A percentile compares a stretch with the other conserved stretches of the same genome.
phyloP scores from a whole-genome alignment of 2,888 invertebrate species.

The Eupeodes luniger region DNA sequence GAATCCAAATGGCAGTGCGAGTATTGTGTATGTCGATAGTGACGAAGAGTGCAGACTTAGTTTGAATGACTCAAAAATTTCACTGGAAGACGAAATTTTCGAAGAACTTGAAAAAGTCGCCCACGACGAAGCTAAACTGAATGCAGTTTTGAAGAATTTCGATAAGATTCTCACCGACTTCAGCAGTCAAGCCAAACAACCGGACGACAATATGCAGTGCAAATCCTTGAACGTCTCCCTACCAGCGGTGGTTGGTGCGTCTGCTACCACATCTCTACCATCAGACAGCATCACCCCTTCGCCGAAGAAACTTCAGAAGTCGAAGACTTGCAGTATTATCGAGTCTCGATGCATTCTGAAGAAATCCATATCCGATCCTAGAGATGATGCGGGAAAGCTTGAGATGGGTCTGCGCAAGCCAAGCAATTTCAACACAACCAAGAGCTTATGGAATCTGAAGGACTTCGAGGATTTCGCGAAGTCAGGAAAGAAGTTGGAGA shows the following conservation, averaged over 20 bases:
- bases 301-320: slow-evolving; percentile 86
- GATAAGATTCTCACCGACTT: slow-evolving; percentile 86
- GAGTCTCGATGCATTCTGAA: slow-evolving; percentile 89
- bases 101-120: slow-evolving; percentile 84
- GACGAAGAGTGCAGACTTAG: slow-evolving; percentile 81
- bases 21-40: slow-evolving; percentile 80
- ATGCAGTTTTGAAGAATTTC: slow-evolving; percentile 85
- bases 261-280: neutral
- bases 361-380: slow-evolving; percentile 84
- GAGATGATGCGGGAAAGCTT: slow-evolving; percentile 57
- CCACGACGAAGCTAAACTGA: slow-evolving; percentile 84
- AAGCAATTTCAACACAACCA: slow-evolving; percentile 83
- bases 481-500: slow-evolving; percentile 81
- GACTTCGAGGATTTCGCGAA: slow-evolving; percentile 86
- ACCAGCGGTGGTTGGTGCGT: slow-evolving; percentile 76
- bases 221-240: slow-evolving; percentile 62
- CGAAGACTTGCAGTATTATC: slow-evolving; percentile 89
- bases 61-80: slow-evolving; percentile 81
- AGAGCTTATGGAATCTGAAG: slow-evolving; percentile 86
- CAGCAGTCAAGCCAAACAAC: slow-evolving; percentile 66
- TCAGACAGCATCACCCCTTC: slow-evolving; percentile 14
- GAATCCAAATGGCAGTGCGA: slow-evolving; percentile 74
- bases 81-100: slow-evolving; percentile 84
- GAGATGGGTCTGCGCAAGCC: slow-evolving; percentile 77
- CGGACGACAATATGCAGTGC: slow-evolving; percentile 29